phyloP scores from a whole-genome alignment of 1,140 invertebrate genomes.

The Gyrodactylus bullatarudis region DNA sequence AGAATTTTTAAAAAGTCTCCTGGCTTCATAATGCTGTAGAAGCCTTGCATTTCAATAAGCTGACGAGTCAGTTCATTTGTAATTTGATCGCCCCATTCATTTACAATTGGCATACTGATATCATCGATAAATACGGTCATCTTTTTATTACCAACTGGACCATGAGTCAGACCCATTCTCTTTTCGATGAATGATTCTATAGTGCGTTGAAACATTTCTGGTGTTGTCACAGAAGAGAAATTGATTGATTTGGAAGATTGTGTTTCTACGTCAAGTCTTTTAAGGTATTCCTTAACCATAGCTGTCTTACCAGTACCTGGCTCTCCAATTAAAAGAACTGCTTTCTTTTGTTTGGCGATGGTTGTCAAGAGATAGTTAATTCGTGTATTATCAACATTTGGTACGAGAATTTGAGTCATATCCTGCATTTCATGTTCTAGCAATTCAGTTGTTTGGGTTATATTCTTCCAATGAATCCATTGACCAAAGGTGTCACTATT shows the following conservation, averaged over 20 bases:
- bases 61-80: slow-evolving; percentile 85
- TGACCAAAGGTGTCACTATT: slow-evolving; percentile 25
- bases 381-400: slow-evolving; percentile 64
- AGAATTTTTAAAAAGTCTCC: slow-evolving; percentile 68
- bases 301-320: slow-evolving; percentile 64
- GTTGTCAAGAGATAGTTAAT: slow-evolving; percentile 57
- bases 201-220: slow-evolving; percentile 65
- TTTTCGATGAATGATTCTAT: slow-evolving; percentile 87
- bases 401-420: slow-evolving; percentile 54
- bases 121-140: slow-evolving; percentile 83
- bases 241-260: slow-evolving; percentile 59
- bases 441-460: slow-evolving; percentile 34
- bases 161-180: slow-evolving; percentile 64
- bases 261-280: slow-evolving; percentile 50
- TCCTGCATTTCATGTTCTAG: slow-evolving; percentile 49
- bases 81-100: slow-evolving; percentile 59
- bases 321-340: slow-evolving; percentile 53
- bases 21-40: slow-evolving; percentile 79
- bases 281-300: slow-evolving; percentile 76
- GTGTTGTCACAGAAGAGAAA: slow-evolving; percentile 73
- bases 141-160: slow-evolving; percentile 58
- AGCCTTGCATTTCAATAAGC: slow-evolving; percentile 77
- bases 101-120: slow-evolving; percentile 70
- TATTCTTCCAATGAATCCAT: slow-evolving; percentile 53
- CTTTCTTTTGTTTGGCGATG: slow-evolving; percentile 50